phyloP scores from a whole-genome alignment of 2,888 invertebrate species.

The Rhagonycha fulva region DNA sequence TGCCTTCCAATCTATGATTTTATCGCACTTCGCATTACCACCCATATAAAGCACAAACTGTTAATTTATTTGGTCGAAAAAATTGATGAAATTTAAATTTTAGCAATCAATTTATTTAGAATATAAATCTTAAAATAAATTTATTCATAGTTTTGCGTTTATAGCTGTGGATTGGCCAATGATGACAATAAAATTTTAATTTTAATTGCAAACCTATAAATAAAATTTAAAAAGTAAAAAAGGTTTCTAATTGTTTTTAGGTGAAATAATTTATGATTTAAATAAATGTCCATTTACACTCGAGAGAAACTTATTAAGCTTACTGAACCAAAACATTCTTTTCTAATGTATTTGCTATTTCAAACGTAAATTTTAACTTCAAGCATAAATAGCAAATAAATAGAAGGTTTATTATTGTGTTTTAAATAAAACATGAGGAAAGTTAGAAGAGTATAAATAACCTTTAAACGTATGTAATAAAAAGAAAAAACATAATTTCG shows the following conservation, averaged over 20 bases:
- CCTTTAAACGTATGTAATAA: not conserved
- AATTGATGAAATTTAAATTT: not conserved
- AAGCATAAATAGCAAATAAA: not conserved
- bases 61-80: not conserved
- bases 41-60: not conserved
- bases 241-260: not conserved
- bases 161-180: not conserved
- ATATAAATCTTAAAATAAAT: not conserved
- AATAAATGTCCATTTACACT: not conserved
- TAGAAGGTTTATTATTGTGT: not conserved
- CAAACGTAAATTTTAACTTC: not conserved
- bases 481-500: too few species aligned
- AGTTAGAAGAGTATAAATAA: not conserved
- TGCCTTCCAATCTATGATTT: not conserved
- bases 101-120: not conserved
- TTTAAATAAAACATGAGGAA: not conserved
- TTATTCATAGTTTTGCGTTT: not conserved
- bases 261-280: not conserved
- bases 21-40: not conserved
- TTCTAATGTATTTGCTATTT: not conserved
- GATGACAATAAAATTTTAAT: not conserved
- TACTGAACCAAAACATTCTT: not conserved
- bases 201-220: not conserved
- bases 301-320: not conserved
- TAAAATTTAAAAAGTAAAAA: not conserved